Evolutionary conservation across 2,113 vertebrate species (phyloP).

Genomic region (Siphamia tubifer): DNA sequence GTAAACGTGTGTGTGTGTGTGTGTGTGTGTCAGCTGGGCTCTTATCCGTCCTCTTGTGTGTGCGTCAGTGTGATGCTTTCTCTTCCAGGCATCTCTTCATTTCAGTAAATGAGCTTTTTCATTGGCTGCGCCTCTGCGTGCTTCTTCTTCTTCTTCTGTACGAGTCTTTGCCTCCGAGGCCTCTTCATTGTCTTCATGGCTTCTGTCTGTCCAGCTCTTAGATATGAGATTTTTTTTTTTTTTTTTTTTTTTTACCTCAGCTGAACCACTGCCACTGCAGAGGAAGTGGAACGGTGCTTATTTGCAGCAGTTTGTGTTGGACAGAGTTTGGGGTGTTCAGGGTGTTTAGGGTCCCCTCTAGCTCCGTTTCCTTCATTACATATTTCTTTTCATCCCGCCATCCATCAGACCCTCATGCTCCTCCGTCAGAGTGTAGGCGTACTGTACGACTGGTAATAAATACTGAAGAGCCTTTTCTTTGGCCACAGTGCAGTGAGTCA

Average conservation of each 20-base stretch:
- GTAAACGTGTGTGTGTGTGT: too few species aligned
- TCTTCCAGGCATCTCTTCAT: constrained; percentile 1
- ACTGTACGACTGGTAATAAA: constrained; percentile 32
- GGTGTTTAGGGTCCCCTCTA: too few species aligned
- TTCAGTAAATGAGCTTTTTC: constrained; percentile 5
- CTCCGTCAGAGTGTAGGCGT: constrained; percentile 43
- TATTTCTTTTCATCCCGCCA: not conserved
- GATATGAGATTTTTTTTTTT: not conserved
- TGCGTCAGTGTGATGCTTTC: not conserved
- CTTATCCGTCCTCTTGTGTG: not conserved
- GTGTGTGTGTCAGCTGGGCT: not conserved
- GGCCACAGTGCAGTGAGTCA: constrained; percentile 52
- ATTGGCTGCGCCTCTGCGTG: not conserved
- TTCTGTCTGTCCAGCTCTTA: not conserved
- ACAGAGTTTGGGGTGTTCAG: too few species aligned
- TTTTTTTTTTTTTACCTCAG: too few species aligned
- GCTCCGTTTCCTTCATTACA: not conserved
- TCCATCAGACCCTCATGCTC: not conserved
- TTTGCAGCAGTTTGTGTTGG: not conserved
- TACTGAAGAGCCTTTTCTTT: constrained; percentile 24
- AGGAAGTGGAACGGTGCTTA: not conserved
- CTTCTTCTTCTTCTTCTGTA: not conserved
- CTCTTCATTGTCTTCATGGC: not conserved
- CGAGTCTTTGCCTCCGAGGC: not conserved
- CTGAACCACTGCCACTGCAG: constrained; percentile 3